Percentiles rank a stretch among this genome's conserved stretches.
These are phyloP conservation scores for Alethe castanea DNA, from an alignment of 2,113 vertebrate genomes.

Conservation along the genomic window DNA sequence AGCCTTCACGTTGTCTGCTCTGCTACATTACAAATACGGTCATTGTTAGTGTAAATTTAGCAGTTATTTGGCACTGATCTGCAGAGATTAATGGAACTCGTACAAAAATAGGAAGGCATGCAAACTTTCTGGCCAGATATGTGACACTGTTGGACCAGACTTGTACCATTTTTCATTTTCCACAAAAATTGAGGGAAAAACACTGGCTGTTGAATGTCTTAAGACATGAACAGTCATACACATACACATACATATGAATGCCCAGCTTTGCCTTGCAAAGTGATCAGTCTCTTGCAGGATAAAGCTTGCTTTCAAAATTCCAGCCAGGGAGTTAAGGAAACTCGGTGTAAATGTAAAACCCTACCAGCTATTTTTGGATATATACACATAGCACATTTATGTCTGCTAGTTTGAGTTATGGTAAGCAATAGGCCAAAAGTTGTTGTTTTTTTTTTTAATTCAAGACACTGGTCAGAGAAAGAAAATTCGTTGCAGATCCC, in stretches of 20 bases:
- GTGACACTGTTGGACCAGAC: neutral
- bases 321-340: constrained; percentile 20
- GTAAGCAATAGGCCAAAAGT: neutral
- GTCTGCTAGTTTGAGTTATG: neutral
- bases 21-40: neutral
- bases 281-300: constrained; percentile 17
- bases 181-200: neutral
- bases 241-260: constrained; percentile 9
- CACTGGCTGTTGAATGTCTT: constrained; percentile 36
- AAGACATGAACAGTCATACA: neutral
- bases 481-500: neutral
- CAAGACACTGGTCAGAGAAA: neutral
- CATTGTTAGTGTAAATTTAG: neutral
- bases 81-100: neutral
- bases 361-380: constrained; percentile 3
- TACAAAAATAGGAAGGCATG: neutral
- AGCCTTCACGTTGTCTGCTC: neutral
- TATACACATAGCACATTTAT: neutral
- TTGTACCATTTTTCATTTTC: neutral
- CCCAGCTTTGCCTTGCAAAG: constrained; percentile 29
- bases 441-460: neutral
- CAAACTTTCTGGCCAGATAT: neutral
- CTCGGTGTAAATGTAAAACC: constrained; percentile 7
- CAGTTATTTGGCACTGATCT: neutral
- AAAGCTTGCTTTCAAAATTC: constrained; percentile 37